Conservation (phyloP, 2,113 vertebrate species). For the Corydoras maculifer region DNA sequence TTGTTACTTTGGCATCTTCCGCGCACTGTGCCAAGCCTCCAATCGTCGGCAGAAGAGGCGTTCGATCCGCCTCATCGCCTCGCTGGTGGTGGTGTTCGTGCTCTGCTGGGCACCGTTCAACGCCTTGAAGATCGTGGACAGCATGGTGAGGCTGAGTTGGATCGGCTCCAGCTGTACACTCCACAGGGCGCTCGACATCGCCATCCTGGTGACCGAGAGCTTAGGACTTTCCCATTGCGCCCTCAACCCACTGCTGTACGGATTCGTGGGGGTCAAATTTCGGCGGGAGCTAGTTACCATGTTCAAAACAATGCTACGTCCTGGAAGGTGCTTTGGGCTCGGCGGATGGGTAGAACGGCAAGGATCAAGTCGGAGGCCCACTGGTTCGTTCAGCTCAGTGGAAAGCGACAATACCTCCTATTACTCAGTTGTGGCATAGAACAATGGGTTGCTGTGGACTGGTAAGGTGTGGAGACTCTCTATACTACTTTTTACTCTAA, state of each 20-base stretch:
- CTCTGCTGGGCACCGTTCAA: conserved; percentile 74
- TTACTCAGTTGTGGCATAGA: conserved; percentile 60
- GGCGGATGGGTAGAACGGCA: conserved; percentile 36
- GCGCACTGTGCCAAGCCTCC: conserved; percentile 60
- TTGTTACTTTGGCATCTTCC: conserved; percentile 72
- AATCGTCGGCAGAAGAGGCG: conserved; percentile 63
- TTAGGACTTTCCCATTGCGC: conserved; percentile 72
- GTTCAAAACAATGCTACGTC: conserved; percentile 55
- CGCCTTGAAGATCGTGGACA: conserved; percentile 61
- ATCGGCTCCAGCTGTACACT: conserved; percentile 51
- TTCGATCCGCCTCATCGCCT: conserved; percentile 62
- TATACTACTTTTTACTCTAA: no score
- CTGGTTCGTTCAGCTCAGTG: conserved; percentile 53
- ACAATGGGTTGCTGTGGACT: background rate
- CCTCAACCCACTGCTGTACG: conserved; percentile 75
- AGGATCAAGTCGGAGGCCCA: conserved; percentile 40
- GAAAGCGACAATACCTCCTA: conserved; percentile 66
- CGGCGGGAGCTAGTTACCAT: conserved; percentile 60
- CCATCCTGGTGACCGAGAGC: conserved; percentile 61
- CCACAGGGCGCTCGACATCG: conserved; percentile 57
- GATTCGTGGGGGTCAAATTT: conserved; percentile 73
- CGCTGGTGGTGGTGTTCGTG: conserved; percentile 65
- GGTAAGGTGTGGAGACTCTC: no score
- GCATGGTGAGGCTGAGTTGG: conserved; percentile 49
- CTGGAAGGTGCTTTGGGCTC: conserved; percentile 39